Evolutionary conservation across 2,797 vertebrate species (phyloP).

Genomic region (Gadopsis marmoratus): DNA sequence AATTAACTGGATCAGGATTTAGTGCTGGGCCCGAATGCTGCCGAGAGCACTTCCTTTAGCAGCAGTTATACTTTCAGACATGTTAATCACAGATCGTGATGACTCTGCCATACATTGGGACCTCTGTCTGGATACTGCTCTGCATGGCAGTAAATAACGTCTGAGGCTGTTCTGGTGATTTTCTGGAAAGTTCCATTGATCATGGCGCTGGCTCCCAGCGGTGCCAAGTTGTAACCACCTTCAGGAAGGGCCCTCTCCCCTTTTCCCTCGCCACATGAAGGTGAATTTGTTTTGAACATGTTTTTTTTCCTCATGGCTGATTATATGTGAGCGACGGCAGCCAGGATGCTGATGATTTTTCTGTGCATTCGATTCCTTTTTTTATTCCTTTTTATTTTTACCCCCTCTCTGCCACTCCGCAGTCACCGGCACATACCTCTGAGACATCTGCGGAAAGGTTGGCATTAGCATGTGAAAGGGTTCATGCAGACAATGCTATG

Average conservation of each 20-base stretch:
- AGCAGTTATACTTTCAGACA: slow-evolving; percentile 78
- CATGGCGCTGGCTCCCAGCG: slow-evolving; percentile 7
- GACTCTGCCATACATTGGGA: slow-evolving; percentile 78
- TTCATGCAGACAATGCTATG: slow-evolving; percentile 82
- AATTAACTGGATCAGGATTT: slow-evolving; percentile 82
- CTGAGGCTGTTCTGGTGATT: slow-evolving; percentile 59
- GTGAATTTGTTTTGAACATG: slow-evolving; percentile 45
- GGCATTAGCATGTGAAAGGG: slow-evolving; percentile 87
- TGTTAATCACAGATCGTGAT: slow-evolving; percentile 82
- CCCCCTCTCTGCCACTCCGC: slow-evolving; percentile 58
- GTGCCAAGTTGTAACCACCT: slow-evolving; percentile 41
- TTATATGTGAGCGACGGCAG: slow-evolving; percentile 56
- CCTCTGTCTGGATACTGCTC: slow-evolving; percentile 67
- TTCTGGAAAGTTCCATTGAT: slow-evolving; percentile 71
- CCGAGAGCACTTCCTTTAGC: slow-evolving; percentile 73
- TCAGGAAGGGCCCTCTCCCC: slow-evolving; percentile 33
- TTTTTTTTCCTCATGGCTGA: slow-evolving; percentile 38
- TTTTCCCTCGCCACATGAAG: slow-evolving; percentile 49
- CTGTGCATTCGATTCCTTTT: slow-evolving; percentile 59
- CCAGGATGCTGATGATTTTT: slow-evolving; percentile 43
- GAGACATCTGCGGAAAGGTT: slow-evolving; percentile 83
- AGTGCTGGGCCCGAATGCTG: slow-evolving; percentile 77
- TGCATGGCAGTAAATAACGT: slow-evolving; percentile 72
- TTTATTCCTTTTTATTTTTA: slow-evolving; percentile 62
- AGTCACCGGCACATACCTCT: slow-evolving; percentile 76